These are phyloP conservation scores for Micromesistius poutassou DNA, from an alignment of 2,797 vertebrate species.

Conservation along the genomic window DNA sequence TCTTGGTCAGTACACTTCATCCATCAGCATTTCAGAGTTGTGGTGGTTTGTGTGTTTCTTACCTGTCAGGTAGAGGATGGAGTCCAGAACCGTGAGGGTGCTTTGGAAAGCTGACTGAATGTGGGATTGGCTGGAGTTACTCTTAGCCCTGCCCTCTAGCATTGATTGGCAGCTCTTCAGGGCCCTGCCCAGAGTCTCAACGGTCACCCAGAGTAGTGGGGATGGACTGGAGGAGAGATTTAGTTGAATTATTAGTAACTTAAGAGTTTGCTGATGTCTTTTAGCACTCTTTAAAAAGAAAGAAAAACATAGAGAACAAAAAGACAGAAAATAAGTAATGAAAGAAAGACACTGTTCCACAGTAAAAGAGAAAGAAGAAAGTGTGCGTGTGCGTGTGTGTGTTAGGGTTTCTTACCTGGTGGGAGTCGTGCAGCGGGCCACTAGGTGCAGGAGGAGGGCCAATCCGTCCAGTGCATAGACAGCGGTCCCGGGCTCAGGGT, in stretches of 20 bases:
- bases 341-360: no score
- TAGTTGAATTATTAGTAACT: background rate
- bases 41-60: slow-evolving; percentile 30
- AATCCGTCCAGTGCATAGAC: slow-evolving; percentile 77
- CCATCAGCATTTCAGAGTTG: background rate
- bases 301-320: no score
- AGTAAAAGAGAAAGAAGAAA: no score
- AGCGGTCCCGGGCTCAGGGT: slow-evolving; percentile 50
- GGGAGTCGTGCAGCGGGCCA: slow-evolving; percentile 75
- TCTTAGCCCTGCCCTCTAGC: slow-evolving; percentile 65
- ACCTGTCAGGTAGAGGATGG: slow-evolving; percentile 86
- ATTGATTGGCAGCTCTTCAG: slow-evolving; percentile 78
- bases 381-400: no score
- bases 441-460: slow-evolving; percentile 74
- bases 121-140: slow-evolving; percentile 37
- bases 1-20: no score
- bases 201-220: slow-evolving; percentile 77
- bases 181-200: slow-evolving; percentile 73
- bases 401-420: slow-evolving; percentile 39
- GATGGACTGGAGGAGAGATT: slow-evolving; percentile 26
- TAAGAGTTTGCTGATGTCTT: no score
- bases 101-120: slow-evolving; percentile 69
- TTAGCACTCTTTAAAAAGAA: no score
- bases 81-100: slow-evolving; percentile 80
- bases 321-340: no score